Evolutionary conservation across 1,140 invertebrate genomes (phyloP).

Genomic region (Acromyrmex charruanus): DNA sequence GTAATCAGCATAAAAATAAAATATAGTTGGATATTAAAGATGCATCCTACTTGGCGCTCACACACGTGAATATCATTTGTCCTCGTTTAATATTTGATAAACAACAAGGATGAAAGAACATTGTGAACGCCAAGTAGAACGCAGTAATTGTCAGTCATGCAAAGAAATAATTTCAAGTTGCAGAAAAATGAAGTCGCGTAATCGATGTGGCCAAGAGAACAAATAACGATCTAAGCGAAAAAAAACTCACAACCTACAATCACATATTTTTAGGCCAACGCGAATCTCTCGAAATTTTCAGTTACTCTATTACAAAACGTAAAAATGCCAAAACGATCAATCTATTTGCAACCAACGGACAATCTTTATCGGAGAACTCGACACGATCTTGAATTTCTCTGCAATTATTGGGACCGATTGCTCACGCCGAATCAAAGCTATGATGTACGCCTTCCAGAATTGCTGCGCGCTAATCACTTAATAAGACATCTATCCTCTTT

Average conservation of each 20-base stretch:
- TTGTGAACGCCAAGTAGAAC: no score
- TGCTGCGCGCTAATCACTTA: conserved; percentile 30
- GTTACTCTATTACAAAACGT: conserved; percentile 33
- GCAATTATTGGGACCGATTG: conserved; percentile 34
- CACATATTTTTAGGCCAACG: conserved; percentile 18
- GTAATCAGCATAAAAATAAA: conserved; percentile 15
- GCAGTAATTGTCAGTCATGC: not conserved
- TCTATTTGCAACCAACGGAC: conserved; percentile 40
- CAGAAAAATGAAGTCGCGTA: not conserved
- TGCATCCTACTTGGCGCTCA: no score
- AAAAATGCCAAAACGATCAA: conserved; percentile 65
- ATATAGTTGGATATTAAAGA: not conserved
- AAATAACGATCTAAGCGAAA: conserved; percentile 26
- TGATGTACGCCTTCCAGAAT: conserved; percentile 1
- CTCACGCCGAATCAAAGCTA: conserved; percentile 14
- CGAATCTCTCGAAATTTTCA: conserved; percentile 50
- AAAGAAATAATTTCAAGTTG: conserved; percentile 15
- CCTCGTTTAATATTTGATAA: no score
- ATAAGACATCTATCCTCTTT: conserved; percentile 33
- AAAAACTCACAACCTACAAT: conserved; percentile 5
- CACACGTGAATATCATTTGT: no score
- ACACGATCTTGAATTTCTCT: conserved; percentile 50
- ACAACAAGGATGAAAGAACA: no score
- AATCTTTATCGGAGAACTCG: conserved; percentile 29
- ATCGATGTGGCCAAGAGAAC: conserved; percentile 16